Conservation (phyloP, 2,888 invertebrate genomes). For the Temnothorax unifasciatus region DNA sequence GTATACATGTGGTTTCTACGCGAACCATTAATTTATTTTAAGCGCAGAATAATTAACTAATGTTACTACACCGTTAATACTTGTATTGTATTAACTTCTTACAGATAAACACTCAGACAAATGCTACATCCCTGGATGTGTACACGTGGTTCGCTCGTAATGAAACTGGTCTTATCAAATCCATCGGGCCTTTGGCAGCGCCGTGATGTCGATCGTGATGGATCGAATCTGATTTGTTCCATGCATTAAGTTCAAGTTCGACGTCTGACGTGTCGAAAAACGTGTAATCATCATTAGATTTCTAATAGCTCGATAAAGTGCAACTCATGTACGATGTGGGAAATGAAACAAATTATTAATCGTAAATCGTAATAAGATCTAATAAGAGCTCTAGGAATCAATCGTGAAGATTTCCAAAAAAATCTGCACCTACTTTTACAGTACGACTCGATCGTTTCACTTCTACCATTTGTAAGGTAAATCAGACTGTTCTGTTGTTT, state of each 20-base stretch:
- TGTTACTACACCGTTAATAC: neutral
- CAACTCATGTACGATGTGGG: neutral
- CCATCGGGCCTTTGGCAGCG: neutral
- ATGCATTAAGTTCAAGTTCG: conserved; percentile 9
- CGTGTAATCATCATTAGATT: neutral
- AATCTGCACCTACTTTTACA: neutral
- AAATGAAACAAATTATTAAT: neutral
- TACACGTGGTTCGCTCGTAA: neutral
- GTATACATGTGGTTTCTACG: neutral
- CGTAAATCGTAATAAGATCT: neutral
- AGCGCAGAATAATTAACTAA: neutral
- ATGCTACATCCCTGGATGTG: conserved; percentile 17
- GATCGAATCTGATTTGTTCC: conserved; percentile 30
- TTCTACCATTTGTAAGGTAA: neutral
- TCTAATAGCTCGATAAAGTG: conserved; percentile 1
- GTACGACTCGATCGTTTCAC: neutral
- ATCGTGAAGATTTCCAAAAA: neutral
- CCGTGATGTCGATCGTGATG: conserved; percentile 25
- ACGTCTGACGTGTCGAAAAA: neutral
- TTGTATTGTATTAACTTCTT: neutral
- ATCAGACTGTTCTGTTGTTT: neutral
- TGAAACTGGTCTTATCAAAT: conserved; percentile 31
- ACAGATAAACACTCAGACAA: conserved; percentile 10
- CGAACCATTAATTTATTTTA: neutral
- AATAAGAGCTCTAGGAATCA: neutral